Conservation (phyloP, 2,797 vertebrate genomes). For the Phalloptychus januarius region DNA sequence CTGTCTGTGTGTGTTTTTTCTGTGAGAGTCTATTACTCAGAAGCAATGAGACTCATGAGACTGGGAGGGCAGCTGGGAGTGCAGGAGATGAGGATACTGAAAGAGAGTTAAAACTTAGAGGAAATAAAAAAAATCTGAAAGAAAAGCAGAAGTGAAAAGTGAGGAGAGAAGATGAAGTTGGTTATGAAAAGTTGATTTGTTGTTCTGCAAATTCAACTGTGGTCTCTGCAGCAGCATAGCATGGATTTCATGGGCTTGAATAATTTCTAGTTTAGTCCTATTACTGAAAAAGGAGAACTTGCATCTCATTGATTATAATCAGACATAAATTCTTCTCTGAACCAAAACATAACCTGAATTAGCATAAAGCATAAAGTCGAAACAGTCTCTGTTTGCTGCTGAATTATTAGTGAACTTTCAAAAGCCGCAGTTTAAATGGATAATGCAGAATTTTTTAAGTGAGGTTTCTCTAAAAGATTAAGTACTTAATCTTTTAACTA, state of each 20-base stretch:
- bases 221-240: background rate
- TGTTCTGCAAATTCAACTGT: background rate
- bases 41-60: slow-evolving; percentile 77
- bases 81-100: background rate
- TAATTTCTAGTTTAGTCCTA: background rate
- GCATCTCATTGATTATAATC: background rate
- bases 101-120: background rate
- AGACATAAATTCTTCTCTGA: background rate
- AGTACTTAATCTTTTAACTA: too few relatives aligned
- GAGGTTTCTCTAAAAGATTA: background rate
- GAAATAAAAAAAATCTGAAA: background rate
- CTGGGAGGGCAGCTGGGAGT: slow-evolving; percentile 1
- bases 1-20: background rate
- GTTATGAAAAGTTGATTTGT: background rate
- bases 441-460: too few relatives aligned
- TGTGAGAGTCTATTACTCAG: slow-evolving; percentile 27
- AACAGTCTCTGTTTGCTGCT: background rate
- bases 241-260: background rate
- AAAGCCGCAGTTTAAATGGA: background rate
- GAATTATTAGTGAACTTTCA: background rate
- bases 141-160: background rate
- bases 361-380: background rate
- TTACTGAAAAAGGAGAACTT: background rate
- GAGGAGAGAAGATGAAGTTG: background rate
- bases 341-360: background rate